phyloP scores from a whole-genome alignment of 2,113 vertebrate species.

The Muntiacus reevesi region DNA sequence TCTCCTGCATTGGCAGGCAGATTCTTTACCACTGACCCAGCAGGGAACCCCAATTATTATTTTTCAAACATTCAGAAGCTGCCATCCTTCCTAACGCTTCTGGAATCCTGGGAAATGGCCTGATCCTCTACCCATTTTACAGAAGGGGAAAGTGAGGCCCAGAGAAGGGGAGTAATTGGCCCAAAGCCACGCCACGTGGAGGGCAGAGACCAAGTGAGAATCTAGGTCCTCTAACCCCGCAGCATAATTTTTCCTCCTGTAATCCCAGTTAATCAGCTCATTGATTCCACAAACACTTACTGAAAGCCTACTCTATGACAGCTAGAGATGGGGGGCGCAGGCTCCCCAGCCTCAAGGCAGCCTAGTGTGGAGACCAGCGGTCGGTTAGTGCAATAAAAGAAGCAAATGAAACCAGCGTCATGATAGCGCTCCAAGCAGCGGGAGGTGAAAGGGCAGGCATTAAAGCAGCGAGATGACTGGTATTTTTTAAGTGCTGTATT shows the following conservation, averaged over 20 bases:
- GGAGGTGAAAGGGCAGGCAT: neutral
- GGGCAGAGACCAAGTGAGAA: neutral
- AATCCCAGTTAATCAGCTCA: neutral
- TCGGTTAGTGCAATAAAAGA: no score
- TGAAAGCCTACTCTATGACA: neutral
- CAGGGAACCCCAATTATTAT: neutral
- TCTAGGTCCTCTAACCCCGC: neutral
- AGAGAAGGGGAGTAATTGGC: no score
- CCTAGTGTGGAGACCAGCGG: neutral
- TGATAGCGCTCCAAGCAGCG: neutral
- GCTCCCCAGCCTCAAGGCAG: neutral
- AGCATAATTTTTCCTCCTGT: no score
- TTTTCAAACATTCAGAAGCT: neutral
- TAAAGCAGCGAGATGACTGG: no score
- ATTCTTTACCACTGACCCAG: neutral
- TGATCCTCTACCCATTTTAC: neutral
- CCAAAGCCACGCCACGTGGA: neutral
- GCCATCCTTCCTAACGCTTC: neutral
- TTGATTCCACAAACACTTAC: neutral
- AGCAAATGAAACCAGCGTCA: neutral
- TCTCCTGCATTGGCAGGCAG: neutral
- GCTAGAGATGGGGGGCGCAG: neutral
- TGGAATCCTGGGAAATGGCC: neutral
- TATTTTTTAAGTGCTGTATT: fast-evolving
- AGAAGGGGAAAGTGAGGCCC: neutral